Percentiles rank a stretch among this genome's conserved stretches.
These are phyloP conservation scores for Acrossocheilus fasciatus DNA, from an alignment of 2,797 vertebrate species.

Conservation along the genomic window DNA sequence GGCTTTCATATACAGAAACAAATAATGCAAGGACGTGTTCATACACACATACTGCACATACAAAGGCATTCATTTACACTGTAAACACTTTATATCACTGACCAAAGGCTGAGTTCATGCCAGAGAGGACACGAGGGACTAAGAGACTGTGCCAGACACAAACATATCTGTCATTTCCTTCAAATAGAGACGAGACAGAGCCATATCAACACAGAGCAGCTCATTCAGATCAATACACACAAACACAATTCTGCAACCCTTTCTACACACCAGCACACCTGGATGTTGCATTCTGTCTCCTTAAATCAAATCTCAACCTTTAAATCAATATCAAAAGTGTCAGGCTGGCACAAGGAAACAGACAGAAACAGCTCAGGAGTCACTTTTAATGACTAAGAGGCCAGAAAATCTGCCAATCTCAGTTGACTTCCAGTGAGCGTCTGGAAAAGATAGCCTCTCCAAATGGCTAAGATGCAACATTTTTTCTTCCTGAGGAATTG, in stretches of 20 bases:
- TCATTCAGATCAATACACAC: conserved; percentile 47
- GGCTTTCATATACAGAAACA: conserved; percentile 27
- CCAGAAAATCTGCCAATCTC: conserved; percentile 18
- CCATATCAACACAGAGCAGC: conserved; percentile 38
- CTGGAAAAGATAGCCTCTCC: neutral
- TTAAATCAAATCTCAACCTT: conserved; percentile 40
- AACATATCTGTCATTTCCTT: conserved; percentile 61
- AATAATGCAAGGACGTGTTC: conserved; percentile 31
- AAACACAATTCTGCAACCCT: neutral
- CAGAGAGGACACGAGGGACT: conserved; percentile 50
- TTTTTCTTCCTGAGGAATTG: neutral
- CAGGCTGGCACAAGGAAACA: conserved; percentile 19
- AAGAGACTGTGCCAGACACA: conserved; percentile 42
- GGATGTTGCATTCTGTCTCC: conserved; percentile 11
- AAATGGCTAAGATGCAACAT: neutral
- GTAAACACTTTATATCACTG: conserved; percentile 42
- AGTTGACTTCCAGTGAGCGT: neutral
- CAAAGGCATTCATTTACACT: conserved; percentile 36
- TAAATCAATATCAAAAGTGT: conserved; percentile 54
- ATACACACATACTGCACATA: conserved; percentile 5
- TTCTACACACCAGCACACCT: conserved; percentile 20
- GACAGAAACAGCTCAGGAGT: neutral
- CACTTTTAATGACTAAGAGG: conserved; percentile 47
- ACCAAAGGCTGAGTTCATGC: conserved; percentile 35
- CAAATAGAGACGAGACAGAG: conserved; percentile 40